A percentile compares a stretch with the other conserved stretches of the same genome.
These are phyloP conservation scores for Hippocampus abdominalis DNA, from an alignment of 2,113 vertebrate genomes.

Conservation along the genomic window DNA sequence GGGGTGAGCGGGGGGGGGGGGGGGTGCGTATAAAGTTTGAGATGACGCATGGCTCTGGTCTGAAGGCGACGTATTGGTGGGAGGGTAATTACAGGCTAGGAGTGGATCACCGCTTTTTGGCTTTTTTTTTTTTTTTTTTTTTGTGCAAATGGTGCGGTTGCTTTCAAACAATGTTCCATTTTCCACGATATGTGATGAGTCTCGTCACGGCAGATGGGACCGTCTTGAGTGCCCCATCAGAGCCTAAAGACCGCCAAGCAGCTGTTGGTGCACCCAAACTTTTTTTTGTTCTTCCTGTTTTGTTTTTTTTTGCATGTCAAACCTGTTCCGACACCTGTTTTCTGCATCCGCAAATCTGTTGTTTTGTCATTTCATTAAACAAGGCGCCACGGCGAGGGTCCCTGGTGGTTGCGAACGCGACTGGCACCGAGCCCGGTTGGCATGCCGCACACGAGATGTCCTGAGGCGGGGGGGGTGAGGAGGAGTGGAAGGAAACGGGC, in stretches of 20 bases:
- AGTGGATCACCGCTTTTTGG: conserved; percentile 54
- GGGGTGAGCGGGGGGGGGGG: not conserved
- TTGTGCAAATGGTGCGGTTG: conserved; percentile 70
- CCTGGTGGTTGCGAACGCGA: conserved; percentile 79
- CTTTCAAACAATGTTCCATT: conserved; percentile 70
- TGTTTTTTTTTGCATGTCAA: conserved; percentile 72
- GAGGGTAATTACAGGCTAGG: conserved; percentile 68
- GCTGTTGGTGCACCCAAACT: conserved; percentile 83
- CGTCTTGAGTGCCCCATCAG: conserved; percentile 81
- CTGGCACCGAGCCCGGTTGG: conserved; percentile 75
- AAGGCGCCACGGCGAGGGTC: conserved; percentile 71
- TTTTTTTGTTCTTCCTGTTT: conserved; percentile 39
- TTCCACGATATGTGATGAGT: conserved; percentile 78
- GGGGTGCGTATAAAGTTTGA: conserved; percentile 47
- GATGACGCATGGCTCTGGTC: conserved; percentile 59
- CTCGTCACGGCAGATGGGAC: conserved; percentile 89
- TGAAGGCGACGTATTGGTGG: conserved; percentile 54
- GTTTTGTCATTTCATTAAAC: conserved; percentile 93
- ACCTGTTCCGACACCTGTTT: conserved; percentile 95
- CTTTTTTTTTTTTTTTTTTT: conserved; percentile 32
- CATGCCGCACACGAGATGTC: conserved; percentile 55
- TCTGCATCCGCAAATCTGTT: conserved; percentile 91
- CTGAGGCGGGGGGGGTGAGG: conserved; percentile 50
- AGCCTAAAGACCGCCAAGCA: conserved; percentile 81
- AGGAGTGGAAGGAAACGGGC: conserved; percentile 22